Percentiles rank a stretch among this genome's conserved stretches.
These are phyloP conservation scores for Drosophila pandora DNA, from an alignment of 1,140 invertebrate genomes.

Conservation along the genomic window DNA sequence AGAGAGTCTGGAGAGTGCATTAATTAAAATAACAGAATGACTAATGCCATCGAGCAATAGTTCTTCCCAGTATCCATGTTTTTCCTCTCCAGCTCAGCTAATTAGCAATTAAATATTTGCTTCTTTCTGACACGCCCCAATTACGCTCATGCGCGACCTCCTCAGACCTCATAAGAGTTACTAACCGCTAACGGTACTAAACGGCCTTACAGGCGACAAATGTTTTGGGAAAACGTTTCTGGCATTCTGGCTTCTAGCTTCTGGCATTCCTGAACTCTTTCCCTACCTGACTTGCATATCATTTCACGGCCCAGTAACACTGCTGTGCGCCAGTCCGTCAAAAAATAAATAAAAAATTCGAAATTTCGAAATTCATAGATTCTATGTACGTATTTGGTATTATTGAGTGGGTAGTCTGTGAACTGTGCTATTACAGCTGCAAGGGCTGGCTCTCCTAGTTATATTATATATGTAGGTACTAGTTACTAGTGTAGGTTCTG, in stretches of 20 bases:
- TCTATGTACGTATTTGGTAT: conserved; percentile 34
- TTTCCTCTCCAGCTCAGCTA: conserved; percentile 44
- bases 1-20: conserved; percentile 24
- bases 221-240: conserved; percentile 7
- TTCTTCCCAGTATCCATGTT: conserved; percentile 2
- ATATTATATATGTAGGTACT: too few relatives aligned
- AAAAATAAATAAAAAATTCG: conserved; percentile 20
- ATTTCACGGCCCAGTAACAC: conserved; percentile 52
- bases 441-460: background rate
- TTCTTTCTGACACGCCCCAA: conserved; percentile 58
- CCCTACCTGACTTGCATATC: conserved; percentile 63
- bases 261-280: conserved; percentile 16
- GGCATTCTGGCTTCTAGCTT: background rate
- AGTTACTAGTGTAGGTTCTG: too few relatives aligned
- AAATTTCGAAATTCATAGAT: conserved; percentile 19
- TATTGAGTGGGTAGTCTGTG: conserved; percentile 16
- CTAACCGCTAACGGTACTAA: conserved; percentile 25
- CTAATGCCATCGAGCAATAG: conserved; percentile 1
- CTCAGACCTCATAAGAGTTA: conserved; percentile 7
- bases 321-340: conserved; percentile 26
- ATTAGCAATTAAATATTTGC: conserved; percentile 67
- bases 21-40: conserved; percentile 44
- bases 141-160: conserved; percentile 54
- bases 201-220: conserved; percentile 41
- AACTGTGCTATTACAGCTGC: conserved; percentile 29